Percentiles rank a stretch among this genome's conserved stretches.
phyloP scores from a whole-genome alignment of 1,140 invertebrate species.

The Zelostemma sp. region DNA sequence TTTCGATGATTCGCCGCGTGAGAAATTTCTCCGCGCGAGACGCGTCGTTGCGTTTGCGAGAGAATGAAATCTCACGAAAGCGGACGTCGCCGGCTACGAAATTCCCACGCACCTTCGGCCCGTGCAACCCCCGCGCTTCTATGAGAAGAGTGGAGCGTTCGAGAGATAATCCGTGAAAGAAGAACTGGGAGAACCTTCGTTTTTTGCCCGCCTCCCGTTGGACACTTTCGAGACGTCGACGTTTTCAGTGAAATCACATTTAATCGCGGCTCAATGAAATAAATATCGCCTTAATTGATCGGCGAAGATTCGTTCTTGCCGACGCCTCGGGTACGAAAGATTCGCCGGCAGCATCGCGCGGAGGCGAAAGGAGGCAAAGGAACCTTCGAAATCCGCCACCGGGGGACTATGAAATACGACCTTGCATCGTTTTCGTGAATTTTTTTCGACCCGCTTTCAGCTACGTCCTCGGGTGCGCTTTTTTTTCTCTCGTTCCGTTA shows the following conservation, averaged over 20 bases:
- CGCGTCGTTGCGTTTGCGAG: constrained; percentile 25
- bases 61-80: constrained; percentile 48
- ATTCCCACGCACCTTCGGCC: constrained; percentile 56
- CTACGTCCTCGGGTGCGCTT: constrained; percentile 18
- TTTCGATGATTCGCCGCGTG: constrained; percentile 31
- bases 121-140: constrained; percentile 7
- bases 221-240: neutral
- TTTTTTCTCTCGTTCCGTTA: constrained; percentile 22
- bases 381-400: constrained; percentile 24
- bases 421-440: constrained; percentile 52
- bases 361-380: neutral
- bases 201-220: neutral
- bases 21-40: constrained; percentile 38
- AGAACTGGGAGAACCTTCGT: neutral
- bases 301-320: too few species aligned
- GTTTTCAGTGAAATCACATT: too few species aligned
- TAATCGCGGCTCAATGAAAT: too few species aligned
- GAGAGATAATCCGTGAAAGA: constrained; percentile 52
- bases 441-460: constrained; percentile 36
- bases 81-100: constrained; percentile 18
- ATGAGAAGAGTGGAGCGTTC: constrained; percentile 44
- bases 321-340: too few species aligned
- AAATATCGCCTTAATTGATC: too few species aligned
- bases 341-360: too few species aligned
- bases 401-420: constrained; percentile 51